Base-by-base conservation (phyloP, 2,888 invertebrate species). In the Sphaeridia pumilis region DNA sequence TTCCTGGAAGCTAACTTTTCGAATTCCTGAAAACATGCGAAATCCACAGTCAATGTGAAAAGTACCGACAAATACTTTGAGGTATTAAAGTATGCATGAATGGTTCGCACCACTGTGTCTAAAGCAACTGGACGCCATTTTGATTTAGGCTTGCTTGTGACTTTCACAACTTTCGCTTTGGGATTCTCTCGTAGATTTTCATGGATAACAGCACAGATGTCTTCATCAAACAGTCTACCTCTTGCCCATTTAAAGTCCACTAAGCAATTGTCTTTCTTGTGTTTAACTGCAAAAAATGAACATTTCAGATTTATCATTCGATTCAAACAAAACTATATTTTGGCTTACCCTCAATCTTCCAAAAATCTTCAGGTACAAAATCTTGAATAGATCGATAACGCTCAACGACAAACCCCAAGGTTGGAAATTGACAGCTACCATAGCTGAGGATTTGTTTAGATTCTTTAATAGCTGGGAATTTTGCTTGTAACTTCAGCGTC, bases 331-430 rank as follows among this genome's bases (percentile, higher is more conserved):
- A 31, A 10, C 31, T 31, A 10, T n/a, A n/a, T n/a, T n/a, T n/a
- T n/a, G n/a, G n/a, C n/a, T n/a, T n/a, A 84, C 86, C 83, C 79
- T 80, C 83, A 44, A 98, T 78, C 71, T 88, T 94, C 97, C 98
- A 99, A 74, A 97, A 99, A 3, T 81, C 77, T 72, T 98, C 95
- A 0, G 88, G 75, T 7, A 93, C 79, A 72, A 99, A 99, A 58
- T 80, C 81, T 69, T 92, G 84, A 44, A 92, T 83, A 28, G 90
- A 88, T 68, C 90, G 82, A 69, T 87, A 97, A 48, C 98, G 78
- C 70, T 98, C 94, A 0, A 94, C 97, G n/a, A 99, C 95, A 77
- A 99, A 99, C 1, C 98, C 98, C n/a, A 99, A 74, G 0, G 98
- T 99, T 4, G 98, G 98, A 71, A 99, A 97, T 72, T 99, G 98